Conservation (phyloP, 1,140 invertebrate species). For the Hypothenemus hampei region DNA sequence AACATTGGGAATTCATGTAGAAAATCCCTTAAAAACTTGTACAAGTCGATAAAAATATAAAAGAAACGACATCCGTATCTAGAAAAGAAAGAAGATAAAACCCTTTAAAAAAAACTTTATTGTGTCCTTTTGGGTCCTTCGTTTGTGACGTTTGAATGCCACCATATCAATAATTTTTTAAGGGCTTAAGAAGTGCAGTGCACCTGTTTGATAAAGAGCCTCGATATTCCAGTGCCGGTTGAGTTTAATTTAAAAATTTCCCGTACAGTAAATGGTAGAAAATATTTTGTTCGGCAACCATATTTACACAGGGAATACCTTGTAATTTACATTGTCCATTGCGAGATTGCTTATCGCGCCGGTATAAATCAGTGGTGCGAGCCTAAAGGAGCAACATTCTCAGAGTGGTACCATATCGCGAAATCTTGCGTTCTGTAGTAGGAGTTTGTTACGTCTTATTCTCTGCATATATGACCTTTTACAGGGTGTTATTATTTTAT, state of each 20-base stretch:
- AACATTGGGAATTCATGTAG: conserved; percentile 16
- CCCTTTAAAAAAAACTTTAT: too few species aligned
- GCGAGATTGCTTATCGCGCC: conserved; percentile 18
- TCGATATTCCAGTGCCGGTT: conserved; percentile 10
- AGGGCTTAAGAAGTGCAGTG: too few species aligned
- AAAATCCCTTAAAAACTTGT: conserved; percentile 17
- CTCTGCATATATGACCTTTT: conserved; percentile 13
- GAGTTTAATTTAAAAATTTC: conserved; percentile 19
- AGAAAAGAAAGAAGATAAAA: neutral
- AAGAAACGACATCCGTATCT: conserved; percentile 5
- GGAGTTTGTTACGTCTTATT: conserved; percentile 25
- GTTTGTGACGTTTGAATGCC: neutral
- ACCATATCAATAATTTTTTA: neutral
- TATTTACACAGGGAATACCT: conserved; percentile 23
- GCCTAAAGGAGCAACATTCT: conserved; percentile 16
- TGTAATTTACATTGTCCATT: conserved; percentile 27
- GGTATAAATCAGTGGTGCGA: conserved; percentile 14
- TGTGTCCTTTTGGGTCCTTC: neutral
- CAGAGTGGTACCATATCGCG: conserved; percentile 18
- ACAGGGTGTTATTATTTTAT: conserved; percentile 6
- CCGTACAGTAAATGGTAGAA: conserved; percentile 5
- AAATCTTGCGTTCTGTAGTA: conserved; percentile 27
- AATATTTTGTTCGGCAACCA: conserved; percentile 25
- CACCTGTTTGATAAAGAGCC: neutral
- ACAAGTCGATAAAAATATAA: conserved; percentile 18